phyloP scores from a whole-genome alignment of 2,113 vertebrate genomes.

The Tupaia chinensis region DNA sequence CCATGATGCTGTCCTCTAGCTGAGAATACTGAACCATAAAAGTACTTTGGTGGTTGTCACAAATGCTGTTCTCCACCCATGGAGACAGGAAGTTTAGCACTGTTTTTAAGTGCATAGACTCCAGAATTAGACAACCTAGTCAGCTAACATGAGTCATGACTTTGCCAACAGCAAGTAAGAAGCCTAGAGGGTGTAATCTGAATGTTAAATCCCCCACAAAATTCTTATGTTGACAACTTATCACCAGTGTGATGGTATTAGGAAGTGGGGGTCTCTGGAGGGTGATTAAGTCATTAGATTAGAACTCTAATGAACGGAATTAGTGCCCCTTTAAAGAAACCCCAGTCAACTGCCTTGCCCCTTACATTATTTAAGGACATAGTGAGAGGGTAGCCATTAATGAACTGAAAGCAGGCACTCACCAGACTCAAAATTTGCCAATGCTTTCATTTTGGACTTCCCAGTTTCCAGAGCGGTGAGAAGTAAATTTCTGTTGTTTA shows the following conservation, averaged over 20 bases:
- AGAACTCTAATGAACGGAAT: background rate
- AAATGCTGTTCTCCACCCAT: background rate
- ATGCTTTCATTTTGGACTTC: background rate
- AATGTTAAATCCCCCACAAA: background rate
- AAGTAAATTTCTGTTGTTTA: conserved; percentile 13
- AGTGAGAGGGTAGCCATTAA: background rate
- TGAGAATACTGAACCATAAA: background rate
- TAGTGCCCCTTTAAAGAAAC: background rate
- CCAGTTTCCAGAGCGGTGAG: background rate
- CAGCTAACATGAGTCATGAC: background rate
- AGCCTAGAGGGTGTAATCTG: background rate
- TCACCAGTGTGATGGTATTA: background rate
- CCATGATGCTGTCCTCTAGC: background rate
- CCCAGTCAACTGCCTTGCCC: background rate
- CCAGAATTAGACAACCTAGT: background rate
- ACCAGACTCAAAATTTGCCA: background rate
- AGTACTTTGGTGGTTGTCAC: background rate
- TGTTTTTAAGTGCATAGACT: background rate
- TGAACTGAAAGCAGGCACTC: background rate
- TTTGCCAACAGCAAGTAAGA: background rate
- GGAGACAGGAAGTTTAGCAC: background rate
- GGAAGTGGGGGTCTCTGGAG: background rate
- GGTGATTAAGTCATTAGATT: background rate
- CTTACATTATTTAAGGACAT: background rate
- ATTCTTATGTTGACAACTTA: background rate